Percentiles rank a stretch among this genome's conserved stretches.
phyloP scores from a whole-genome alignment of 2,797 vertebrate species.

The Gymnopithys bicolor region DNA sequence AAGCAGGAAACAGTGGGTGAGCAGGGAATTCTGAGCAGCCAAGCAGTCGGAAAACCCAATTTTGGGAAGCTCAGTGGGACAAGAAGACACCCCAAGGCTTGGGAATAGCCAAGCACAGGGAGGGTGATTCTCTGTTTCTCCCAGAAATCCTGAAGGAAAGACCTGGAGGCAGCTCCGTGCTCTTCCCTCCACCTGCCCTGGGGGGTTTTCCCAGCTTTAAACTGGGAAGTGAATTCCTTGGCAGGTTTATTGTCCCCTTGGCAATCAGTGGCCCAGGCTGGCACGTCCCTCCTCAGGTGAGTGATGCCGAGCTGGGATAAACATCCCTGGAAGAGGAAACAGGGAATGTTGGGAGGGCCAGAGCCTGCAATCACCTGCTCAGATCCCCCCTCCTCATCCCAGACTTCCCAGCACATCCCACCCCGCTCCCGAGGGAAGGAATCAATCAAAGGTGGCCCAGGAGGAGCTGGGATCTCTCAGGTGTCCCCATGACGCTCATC shows the following conservation, averaged over 20 bases:
- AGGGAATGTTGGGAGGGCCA: fast-evolving
- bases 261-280: conserved; percentile 35
- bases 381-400: not conserved
- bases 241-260: not conserved
- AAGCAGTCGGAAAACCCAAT: not conserved
- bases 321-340: not conserved
- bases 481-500: fast-evolving
- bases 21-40: not conserved
- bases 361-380: not conserved
- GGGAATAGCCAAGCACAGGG: not conserved
- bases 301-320: not conserved
- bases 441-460: not conserved
- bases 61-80: not conserved
- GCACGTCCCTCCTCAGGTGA: not conserved
- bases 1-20: not conserved
- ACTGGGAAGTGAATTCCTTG: not conserved
- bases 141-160: not conserved
- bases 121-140: not conserved
- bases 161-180: not conserved
- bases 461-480: not conserved
- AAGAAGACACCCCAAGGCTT: not conserved
- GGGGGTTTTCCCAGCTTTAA: not conserved
- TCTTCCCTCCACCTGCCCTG: not conserved
- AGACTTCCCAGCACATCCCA: not conserved
- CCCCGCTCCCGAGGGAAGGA: not conserved